These are phyloP conservation scores for Diachasmimorpha longicaudata DNA, from an alignment of 1,140 invertebrate genomes.

Conservation along the genomic window DNA sequence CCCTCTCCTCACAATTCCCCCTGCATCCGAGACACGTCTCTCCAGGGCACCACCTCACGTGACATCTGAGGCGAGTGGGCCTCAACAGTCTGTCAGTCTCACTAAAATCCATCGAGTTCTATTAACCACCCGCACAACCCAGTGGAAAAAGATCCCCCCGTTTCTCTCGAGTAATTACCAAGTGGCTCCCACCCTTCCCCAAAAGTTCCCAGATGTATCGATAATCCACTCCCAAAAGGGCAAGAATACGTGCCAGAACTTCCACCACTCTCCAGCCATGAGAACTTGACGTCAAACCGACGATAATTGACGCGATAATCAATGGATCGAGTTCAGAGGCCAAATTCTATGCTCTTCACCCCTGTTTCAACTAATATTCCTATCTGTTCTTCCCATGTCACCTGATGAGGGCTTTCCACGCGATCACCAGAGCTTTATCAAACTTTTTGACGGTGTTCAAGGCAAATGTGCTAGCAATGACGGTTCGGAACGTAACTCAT, in stretches of 20 bases:
- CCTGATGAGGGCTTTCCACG: too few species aligned
- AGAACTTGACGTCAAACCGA: neutral
- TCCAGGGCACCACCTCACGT: neutral
- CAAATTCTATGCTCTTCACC: too few species aligned
- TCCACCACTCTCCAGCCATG: conserved; percentile 23
- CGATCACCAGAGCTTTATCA: neutral
- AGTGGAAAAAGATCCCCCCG: neutral
- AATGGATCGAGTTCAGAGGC: neutral
- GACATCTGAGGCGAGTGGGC: neutral
- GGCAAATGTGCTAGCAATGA: neutral
- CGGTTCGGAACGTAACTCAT: neutral
- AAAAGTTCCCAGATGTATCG: neutral
- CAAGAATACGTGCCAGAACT: conserved; percentile 19
- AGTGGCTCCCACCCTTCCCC: neutral
- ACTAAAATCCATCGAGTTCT: neutral
- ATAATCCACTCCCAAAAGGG: conserved; percentile 26
- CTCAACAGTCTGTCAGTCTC: neutral
- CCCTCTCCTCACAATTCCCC: neutral
- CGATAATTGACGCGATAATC: neutral
- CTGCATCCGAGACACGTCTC: neutral
- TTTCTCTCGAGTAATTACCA: neutral
- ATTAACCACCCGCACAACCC: neutral
- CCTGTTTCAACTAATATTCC: too few species aligned
- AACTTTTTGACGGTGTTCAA: neutral
- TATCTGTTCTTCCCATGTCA: too few species aligned